These are phyloP conservation scores for Thalassarche chlororhynchos DNA, from an alignment of 2,113 vertebrate genomes.

Conservation along the genomic window DNA sequence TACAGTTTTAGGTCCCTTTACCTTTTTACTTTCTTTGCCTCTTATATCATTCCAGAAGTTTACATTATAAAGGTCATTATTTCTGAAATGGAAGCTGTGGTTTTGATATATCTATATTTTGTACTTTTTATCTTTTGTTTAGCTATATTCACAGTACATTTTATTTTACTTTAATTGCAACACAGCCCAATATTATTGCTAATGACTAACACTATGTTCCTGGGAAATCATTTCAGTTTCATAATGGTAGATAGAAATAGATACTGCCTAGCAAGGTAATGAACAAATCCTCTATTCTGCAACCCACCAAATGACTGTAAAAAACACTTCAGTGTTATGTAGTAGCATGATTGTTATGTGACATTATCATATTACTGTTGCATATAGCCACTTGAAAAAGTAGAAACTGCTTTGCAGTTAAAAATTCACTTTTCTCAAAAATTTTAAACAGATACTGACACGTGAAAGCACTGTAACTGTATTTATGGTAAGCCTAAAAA, in stretches of 20 bases:
- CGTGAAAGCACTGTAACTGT: background rate
- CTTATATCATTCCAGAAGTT: background rate
- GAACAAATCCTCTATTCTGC: background rate
- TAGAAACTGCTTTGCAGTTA: background rate
- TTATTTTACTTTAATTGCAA: background rate
- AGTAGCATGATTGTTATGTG: background rate
- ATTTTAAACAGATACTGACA: background rate
- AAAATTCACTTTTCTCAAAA: background rate
- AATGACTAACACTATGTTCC: background rate
- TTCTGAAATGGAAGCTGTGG: background rate
- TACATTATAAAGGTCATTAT: background rate
- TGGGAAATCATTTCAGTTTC: background rate
- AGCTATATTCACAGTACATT: background rate
- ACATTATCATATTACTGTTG: background rate
- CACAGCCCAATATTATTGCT: background rate
- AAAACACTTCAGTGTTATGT: accelerated
- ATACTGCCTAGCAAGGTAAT: background rate
- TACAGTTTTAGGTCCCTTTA: background rate
- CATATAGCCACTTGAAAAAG: background rate
- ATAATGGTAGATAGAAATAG: background rate
- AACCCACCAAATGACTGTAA: background rate
- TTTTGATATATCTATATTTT: background rate
- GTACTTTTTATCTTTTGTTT: background rate
- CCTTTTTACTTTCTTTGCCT: background rate
- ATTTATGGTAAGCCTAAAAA: background rate